Percentiles rank a stretch among this genome's conserved stretches.
phyloP scores from a whole-genome alignment of 2,888 invertebrate species.

The Congeria kusceri region DNA sequence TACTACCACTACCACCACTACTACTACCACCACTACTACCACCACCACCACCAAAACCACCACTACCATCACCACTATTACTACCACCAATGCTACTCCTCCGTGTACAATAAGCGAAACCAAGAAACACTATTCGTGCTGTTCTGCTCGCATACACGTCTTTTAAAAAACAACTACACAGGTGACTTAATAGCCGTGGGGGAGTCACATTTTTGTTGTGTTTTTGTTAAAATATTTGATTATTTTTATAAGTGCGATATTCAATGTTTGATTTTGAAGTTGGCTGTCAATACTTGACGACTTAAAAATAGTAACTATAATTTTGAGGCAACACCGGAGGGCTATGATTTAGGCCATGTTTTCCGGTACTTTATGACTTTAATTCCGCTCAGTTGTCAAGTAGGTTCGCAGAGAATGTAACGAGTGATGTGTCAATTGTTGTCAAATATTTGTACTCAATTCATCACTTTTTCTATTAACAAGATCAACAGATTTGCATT shows the following conservation, averaged over 20 bases:
- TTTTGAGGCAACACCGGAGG: background rate
- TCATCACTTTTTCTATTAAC: background rate
- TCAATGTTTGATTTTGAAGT: background rate
- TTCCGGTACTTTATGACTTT: conserved; percentile 43
- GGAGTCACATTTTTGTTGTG: too few species aligned
- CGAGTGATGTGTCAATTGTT: conserved; percentile 18
- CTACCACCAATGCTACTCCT: too few species aligned
- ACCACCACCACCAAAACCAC: too few species aligned
- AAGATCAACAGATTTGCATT: background rate
- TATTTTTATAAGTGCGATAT: background rate
- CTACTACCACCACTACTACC: too few species aligned
- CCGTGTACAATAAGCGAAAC: too few species aligned
- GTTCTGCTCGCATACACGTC: too few species aligned
- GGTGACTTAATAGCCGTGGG: too few species aligned
- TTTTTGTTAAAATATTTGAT: too few species aligned
- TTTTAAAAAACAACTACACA: too few species aligned
- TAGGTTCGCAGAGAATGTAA: background rate
- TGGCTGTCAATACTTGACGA: background rate
- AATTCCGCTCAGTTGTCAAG: conserved; percentile 5
- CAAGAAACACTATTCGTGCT: too few species aligned
- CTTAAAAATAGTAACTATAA: background rate
- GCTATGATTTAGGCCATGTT: conserved; percentile 6
- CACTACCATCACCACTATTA: too few species aligned
- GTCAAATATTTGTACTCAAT: conserved; percentile 7
- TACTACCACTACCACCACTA: too few species aligned